Evolutionary conservation across 2,888 invertebrate species (phyloP).

Genomic region (Kuschelorhynchus macadamiae): DNA sequence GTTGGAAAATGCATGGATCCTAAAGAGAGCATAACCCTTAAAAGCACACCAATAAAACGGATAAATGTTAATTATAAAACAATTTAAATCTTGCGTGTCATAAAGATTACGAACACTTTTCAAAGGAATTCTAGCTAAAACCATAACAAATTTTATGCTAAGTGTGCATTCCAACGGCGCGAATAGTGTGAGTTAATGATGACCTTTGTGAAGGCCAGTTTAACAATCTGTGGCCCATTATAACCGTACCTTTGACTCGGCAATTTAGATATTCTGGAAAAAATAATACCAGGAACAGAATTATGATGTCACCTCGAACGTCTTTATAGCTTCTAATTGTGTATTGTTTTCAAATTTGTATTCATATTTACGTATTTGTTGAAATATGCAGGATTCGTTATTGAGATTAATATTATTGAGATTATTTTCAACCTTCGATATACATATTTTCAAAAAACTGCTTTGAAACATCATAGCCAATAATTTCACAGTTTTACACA

Average conservation of each 20-base stretch:
- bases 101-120: constrained; percentile 28
- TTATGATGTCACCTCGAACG: constrained; percentile 17
- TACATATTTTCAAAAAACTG: too few relatives aligned
- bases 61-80: constrained; percentile 31
- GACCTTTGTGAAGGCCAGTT: constrained; percentile 60
- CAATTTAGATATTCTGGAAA: constrained; percentile 26
- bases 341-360: constrained; percentile 8
- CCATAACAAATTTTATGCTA: constrained; percentile 47
- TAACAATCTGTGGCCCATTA: constrained; percentile 39
- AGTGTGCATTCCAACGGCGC: constrained; percentile 40
- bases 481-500: too few relatives aligned
- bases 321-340: constrained; percentile 25
- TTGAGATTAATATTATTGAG: constrained; percentile 1
- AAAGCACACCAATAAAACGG: constrained; percentile 23
- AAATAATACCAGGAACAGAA: constrained; percentile 19
- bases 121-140: constrained; percentile 37
- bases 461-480: too few relatives aligned
- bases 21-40: neutral
- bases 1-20: neutral
- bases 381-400: neutral
- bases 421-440: neutral
- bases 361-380: constrained; percentile 1
- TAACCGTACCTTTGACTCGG: constrained; percentile 23
- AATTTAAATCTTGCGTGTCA: constrained; percentile 22
- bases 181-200: constrained; percentile 56